These are phyloP conservation scores for Drosophila austrosaltans DNA, from an alignment of 2,888 invertebrate genomes.

Conservation along the genomic window DNA sequence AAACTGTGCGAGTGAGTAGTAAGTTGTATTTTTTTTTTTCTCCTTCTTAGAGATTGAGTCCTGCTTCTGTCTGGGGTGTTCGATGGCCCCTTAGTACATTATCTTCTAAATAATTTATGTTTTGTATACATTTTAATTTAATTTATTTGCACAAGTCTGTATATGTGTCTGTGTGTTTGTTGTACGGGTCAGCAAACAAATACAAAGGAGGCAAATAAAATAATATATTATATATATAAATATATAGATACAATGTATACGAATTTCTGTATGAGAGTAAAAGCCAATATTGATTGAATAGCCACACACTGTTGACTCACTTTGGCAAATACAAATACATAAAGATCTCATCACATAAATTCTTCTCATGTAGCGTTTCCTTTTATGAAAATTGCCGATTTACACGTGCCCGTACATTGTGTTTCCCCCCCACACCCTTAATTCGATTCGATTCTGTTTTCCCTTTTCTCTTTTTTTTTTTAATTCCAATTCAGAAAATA, in stretches of 20 bases:
- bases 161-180: conserved; percentile 60
- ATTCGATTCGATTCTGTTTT: background rate
- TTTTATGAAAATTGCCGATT: conserved; percentile 37
- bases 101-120: conserved; percentile 78
- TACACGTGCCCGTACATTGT: background rate
- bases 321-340: conserved; percentile 49
- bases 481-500: conserved; percentile 9
- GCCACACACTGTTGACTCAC: conserved; percentile 58
- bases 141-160: conserved; percentile 68
- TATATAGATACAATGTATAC: conserved; percentile 19
- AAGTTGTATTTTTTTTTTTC: conserved; percentile 6
- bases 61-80: background rate
- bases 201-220: conserved; percentile 52
- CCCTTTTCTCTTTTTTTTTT: background rate
- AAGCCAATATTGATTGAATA: conserved; percentile 74
- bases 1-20: conserved; percentile 32
- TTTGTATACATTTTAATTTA: conserved; percentile 77
- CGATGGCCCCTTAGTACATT: conserved; percentile 59
- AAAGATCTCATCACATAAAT: conserved; percentile 53
- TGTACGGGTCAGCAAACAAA: conserved; percentile 47
- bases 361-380: background rate
- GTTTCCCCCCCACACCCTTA: background rate
- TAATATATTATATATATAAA: conserved; percentile 54
- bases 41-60: conserved; percentile 2
- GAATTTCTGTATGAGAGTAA: conserved; percentile 43